A percentile compares a stretch with the other conserved stretches of the same genome.
Evolutionary conservation across 2,797 vertebrate species (phyloP).

Genomic region (Lepidocolaptes lacrymiger): DNA sequence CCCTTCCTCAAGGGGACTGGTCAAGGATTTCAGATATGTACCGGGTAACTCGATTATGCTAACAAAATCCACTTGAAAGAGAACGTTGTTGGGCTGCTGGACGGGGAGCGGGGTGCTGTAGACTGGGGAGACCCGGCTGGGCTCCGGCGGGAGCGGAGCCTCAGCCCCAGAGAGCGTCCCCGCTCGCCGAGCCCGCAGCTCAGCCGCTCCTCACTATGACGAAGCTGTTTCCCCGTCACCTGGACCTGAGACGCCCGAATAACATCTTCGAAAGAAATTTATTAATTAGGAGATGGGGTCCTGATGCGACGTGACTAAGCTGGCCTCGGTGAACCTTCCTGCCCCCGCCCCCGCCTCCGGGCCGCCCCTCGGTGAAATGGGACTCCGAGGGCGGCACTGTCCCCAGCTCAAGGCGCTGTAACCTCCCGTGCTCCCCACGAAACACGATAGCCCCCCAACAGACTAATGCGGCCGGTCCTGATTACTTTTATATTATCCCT

Average conservation of each 20-base stretch:
- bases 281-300: neutral
- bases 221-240: neutral
- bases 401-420: neutral
- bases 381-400: neutral
- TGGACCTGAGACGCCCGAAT: neutral
- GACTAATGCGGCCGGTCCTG: neutral
- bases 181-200: neutral
- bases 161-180: neutral
- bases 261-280: neutral
- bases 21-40: constrained; percentile 53
- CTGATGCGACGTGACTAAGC: neutral
- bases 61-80: constrained; percentile 36
- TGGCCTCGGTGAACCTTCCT: neutral
- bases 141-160: neutral
- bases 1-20: constrained; percentile 2
- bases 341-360: no score
- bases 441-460: neutral
- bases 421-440: neutral
- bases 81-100: neutral
- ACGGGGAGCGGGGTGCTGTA: neutral
- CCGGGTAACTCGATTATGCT: constrained; percentile 64
- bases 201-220: neutral
- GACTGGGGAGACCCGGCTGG: neutral
- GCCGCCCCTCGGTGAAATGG: neutral
- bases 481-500: neutral